These are phyloP conservation scores for Oncorhynchus clarkii DNA, from an alignment of 2,113 vertebrate species.

Conservation along the genomic window DNA sequence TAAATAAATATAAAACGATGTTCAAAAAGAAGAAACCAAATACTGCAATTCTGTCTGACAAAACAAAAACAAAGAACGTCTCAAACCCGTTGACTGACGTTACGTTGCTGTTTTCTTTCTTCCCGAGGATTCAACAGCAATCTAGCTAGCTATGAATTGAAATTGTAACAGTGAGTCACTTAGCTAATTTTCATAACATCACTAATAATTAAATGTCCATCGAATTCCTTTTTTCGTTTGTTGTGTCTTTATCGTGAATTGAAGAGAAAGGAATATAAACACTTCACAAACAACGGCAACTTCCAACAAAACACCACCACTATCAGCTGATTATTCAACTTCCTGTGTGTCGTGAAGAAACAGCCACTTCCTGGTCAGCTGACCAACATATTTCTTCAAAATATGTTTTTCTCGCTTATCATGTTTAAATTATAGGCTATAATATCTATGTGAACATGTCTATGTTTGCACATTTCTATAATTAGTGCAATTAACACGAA, in stretches of 20 bases:
- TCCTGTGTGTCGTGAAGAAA: constrained; percentile 51
- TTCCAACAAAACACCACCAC: constrained; percentile 72
- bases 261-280: constrained; percentile 43
- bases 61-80: constrained; percentile 42
- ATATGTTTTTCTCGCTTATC: background rate
- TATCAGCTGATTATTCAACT: constrained; percentile 77
- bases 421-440: background rate
- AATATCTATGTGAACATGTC: too few relatives aligned
- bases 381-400: background rate
- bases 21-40: constrained; percentile 17
- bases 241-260: constrained; percentile 35
- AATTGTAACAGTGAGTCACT: constrained; percentile 16
- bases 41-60: constrained; percentile 24
- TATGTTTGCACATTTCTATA: too few relatives aligned
- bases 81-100: constrained; percentile 13
- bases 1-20: constrained; percentile 26
- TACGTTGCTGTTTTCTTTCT: constrained; percentile 36
- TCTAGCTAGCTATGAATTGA: constrained; percentile 24
- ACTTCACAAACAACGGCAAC: constrained; percentile 63
- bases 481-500: too few relatives aligned
- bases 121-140: constrained; percentile 50
- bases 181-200: constrained; percentile 1
- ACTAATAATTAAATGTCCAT: constrained; percentile 8
- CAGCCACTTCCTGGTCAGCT: constrained; percentile 31
- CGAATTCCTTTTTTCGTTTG: constrained; percentile 24